Evolutionary conservation across 2,888 invertebrate genomes (phyloP), one percentile per base, ranked within the genome.

Genomic region (Tiliacea aurago): DNA sequence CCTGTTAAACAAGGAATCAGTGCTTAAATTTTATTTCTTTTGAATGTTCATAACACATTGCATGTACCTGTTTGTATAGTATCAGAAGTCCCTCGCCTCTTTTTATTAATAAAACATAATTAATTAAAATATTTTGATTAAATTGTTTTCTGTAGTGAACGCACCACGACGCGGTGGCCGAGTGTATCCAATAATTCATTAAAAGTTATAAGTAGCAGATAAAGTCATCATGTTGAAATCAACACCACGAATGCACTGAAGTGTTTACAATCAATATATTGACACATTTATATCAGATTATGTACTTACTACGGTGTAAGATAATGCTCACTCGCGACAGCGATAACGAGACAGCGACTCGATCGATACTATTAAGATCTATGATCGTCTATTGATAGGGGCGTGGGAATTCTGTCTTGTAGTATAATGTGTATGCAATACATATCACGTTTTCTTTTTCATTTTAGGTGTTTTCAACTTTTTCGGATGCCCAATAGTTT

Each of bases 401-500:
- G 91, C 91, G 90, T 86, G 90, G 87, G 89, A 90, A 89, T 92
- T 87, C 86, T 85, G 70, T 70, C 43, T 73, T 80, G 62, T 75
- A 81, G 76, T 82, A 79, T 86, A 86, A 77, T 87, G 53, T 89
- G 85, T 89, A 86, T 85, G 86, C 91, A 87, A 92, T 94, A 93
- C 94, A 95, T 95, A 95, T 95, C 95, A 95, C 94, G 86, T 93
- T 95, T 95, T 95, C 93, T 94, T 95, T 94, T 95, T 95, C 94
- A 94, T 96, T 96, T 96, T 96, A 96, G 96, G 96, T 96, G 96
- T 96, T 93, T 96, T 96, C 96, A 96, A 95, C 94, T 96, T 96
- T 96, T 96, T 96, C 93, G 96, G 96, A 91, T 96, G 96, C 95
- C 96, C 96, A 93, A 96, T 96, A 93, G 96, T 94, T 94, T 96